Evolutionary conservation across 2,797 vertebrate genomes (phyloP), one percentile per base, ranked within the genome.

Genomic region (Syngnathus acus): DNA sequence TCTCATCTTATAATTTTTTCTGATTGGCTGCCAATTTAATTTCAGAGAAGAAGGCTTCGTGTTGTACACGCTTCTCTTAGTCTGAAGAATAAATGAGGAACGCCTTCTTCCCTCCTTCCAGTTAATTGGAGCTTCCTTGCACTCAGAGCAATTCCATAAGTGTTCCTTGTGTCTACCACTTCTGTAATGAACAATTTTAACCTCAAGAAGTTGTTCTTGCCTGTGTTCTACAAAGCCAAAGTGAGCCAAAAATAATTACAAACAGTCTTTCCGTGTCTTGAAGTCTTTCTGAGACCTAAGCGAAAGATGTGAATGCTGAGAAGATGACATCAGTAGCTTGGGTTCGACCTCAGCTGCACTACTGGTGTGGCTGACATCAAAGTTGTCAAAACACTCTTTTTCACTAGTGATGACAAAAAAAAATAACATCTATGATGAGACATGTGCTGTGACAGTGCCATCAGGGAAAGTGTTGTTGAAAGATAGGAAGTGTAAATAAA

Each of bases 351-450:
- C 14, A 58, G 8, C 7, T 58, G 11, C 14, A 16, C 26, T 37
- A 37, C 55, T 57, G 7, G 14, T 37, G 7, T 38, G 23, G 58
- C 6, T 60, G 38, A 39, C 47, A 21, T 9, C 3, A 50, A 37
- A 50, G 47, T 51, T 64, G 63, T 51, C 32, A 64, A 64, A 64
- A 51, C 19, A 38, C 17, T 21, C 17, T 62, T 48, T 63, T 64
- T 64, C 63, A 21, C 26, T 21, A n/a, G 26, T 19, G 37, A 9
- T 38, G 60, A 47, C 9, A 39, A 51, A 64, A 64, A n/a, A 43
- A 40, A 40, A 3, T n/a, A 11, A 3, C 3, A 50, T 64, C 16
- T 50, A 45, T 23, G 23, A 50, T 16, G 21, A 48, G 45, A 50
- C 62, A 37, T 37, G 32, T 37, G 47, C 9, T 64, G 63, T 64